These are phyloP conservation scores for Columba guinea DNA, from an alignment of 2,797 vertebrate genomes.

Conservation along the genomic window DNA sequence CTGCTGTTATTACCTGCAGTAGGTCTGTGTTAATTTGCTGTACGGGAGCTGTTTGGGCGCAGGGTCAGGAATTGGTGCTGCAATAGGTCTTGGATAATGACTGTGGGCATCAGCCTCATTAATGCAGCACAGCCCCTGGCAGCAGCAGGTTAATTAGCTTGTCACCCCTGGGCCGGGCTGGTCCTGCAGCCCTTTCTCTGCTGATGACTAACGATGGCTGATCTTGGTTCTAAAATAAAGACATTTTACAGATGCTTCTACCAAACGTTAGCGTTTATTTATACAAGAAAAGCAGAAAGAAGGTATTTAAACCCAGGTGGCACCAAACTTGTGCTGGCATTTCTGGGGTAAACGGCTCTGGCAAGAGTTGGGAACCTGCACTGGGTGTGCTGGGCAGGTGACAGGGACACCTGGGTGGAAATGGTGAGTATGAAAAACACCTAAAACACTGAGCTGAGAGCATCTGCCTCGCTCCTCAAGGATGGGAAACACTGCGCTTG, in stretches of 20 bases:
- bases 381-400: too few relatives aligned
- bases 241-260: background rate
- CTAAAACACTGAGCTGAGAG: background rate
- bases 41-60: background rate
- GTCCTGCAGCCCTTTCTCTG: background rate
- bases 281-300: background rate
- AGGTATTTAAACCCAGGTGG: background rate
- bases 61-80: fast-evolving
- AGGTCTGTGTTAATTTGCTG: fast-evolving
- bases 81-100: fast-evolving
- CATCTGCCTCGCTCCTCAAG: background rate
- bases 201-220: fast-evolving
- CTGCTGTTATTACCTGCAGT: fast-evolving
- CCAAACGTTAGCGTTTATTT: background rate
- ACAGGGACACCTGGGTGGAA: background rate
- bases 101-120: fast-evolving
- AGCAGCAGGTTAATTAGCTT: background rate
- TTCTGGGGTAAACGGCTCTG: background rate
- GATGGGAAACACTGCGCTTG: background rate
- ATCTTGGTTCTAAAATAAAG: background rate
- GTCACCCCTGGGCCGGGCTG: background rate
- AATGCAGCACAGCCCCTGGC: background rate
- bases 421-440: background rate
- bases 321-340: background rate
- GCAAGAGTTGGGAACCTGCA: background rate